Percentiles rank a stretch among this genome's conserved stretches.
phyloP scores from a whole-genome alignment of 2,888 invertebrate species.

The Nemapogon koenigi region DNA sequence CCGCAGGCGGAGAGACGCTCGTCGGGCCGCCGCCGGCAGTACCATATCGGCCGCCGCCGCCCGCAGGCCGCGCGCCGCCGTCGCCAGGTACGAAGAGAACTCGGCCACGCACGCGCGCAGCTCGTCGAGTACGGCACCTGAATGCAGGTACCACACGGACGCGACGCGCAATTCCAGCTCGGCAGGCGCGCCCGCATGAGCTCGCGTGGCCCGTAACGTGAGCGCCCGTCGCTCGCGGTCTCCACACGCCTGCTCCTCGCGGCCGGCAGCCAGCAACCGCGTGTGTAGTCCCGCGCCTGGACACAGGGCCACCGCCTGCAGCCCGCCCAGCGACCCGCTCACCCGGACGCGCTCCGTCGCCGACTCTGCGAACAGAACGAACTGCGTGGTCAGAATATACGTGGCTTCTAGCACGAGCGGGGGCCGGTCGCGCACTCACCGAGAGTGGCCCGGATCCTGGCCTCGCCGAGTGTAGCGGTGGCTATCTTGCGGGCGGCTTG shows the following conservation, averaged over 20 bases:
- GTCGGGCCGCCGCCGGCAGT: conserved; percentile 77
- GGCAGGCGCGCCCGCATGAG: conserved; percentile 30
- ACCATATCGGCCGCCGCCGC: conserved; percentile 94
- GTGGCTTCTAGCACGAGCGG: too few relatives aligned
- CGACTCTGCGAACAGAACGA: too few relatives aligned
- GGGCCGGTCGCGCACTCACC: too few relatives aligned
- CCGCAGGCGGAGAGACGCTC: conserved; percentile 53
- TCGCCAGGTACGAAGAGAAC: conserved; percentile 87
- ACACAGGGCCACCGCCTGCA: conserved; percentile 89
- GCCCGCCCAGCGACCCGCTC: conserved; percentile 88
- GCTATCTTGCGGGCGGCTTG: conserved; percentile 87
- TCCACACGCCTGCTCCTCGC: conserved; percentile 65
- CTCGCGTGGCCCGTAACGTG: conserved; percentile 30
- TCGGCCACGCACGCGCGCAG: conserved; percentile 88
- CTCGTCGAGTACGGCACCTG: conserved; percentile 84
- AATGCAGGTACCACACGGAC: conserved; percentile 93
- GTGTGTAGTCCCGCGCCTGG: conserved; percentile 84
- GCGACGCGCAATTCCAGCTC: conserved; percentile 88
- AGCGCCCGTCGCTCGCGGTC: conserved; percentile 44
- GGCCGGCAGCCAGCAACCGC: conserved; percentile 84
- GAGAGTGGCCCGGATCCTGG: conserved; percentile 84
- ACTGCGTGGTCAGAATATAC: too few relatives aligned
- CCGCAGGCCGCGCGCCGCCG: conserved; percentile 84
- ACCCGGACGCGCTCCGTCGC: conserved; percentile 63
- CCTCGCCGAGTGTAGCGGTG: conserved; percentile 91